A percentile compares a stretch with the other conserved stretches of the same genome.
These are phyloP conservation scores for Opisthograptis luteolata DNA, from an alignment of 2,888 invertebrate species.

Conservation along the genomic window DNA sequence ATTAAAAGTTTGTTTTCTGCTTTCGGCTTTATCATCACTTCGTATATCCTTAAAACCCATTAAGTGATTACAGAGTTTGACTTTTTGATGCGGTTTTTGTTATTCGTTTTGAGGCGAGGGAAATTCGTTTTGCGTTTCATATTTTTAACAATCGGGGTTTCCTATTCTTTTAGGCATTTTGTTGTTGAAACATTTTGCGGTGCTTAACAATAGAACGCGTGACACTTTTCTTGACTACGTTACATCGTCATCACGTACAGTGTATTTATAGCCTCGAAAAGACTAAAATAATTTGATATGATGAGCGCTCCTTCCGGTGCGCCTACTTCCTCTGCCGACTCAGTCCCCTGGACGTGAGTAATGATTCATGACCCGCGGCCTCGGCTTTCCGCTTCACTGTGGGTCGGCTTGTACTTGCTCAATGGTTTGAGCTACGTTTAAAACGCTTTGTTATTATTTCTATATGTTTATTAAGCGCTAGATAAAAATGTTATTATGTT, in stretches of 20 bases:
- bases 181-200: too few relatives aligned
- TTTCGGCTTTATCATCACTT: slow-evolving; percentile 29
- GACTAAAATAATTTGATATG: too few relatives aligned
- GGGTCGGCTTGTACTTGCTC: background rate
- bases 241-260: too few relatives aligned
- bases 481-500: too few relatives aligned
- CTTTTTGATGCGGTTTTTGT: slow-evolving; percentile 16
- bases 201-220: too few relatives aligned
- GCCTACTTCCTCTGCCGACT: background rate
- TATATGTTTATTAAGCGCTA: too few relatives aligned
- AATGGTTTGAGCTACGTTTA: too few relatives aligned
- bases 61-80: slow-evolving; percentile 28
- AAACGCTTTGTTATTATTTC: too few relatives aligned
- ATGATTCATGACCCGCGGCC: background rate
- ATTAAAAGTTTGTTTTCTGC: slow-evolving; percentile 30
- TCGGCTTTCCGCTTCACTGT: background rate
- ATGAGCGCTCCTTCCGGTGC: too few relatives aligned
- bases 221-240: too few relatives aligned
- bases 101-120: slow-evolving; percentile 2
- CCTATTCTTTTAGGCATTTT: background rate
- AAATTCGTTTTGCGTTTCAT: slow-evolving; percentile 9
- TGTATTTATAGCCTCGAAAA: too few relatives aligned
- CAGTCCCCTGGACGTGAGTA: background rate
- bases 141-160: background rate
- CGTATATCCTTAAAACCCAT: slow-evolving; percentile 25